Percentiles rank a stretch among this genome's conserved stretches.
Evolutionary conservation across 2,888 invertebrate genomes (phyloP).

Genomic region (Ochlodes sylvanus): DNA sequence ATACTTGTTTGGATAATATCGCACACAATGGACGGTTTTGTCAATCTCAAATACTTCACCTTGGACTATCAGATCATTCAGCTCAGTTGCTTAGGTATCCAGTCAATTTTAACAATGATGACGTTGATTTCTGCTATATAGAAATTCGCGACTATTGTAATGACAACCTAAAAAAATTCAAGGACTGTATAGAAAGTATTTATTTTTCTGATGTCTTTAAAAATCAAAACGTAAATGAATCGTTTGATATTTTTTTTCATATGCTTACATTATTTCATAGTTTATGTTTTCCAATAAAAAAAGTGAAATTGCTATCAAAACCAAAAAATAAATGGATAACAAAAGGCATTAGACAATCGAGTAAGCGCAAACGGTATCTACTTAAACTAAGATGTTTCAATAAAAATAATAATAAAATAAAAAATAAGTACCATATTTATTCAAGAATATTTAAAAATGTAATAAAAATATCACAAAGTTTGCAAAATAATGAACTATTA

Average conservation of each 20-base stretch:
- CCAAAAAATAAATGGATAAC: slow-evolving; percentile 15
- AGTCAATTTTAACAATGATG: background rate
- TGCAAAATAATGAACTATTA: slow-evolving; percentile 11
- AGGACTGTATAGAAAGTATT: slow-evolving; percentile 13
- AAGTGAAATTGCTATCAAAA: background rate
- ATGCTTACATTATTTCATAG: slow-evolving; percentile 10
- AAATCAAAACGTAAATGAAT: slow-evolving; percentile 9
- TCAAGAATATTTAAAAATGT: background rate
- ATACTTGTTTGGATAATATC: slow-evolving; percentile 27
- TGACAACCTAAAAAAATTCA: no score
- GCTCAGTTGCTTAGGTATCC: slow-evolving; percentile 5
- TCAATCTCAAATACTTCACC: slow-evolving; percentile 6
- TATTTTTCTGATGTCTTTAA: slow-evolving; percentile 23
- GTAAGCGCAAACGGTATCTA: slow-evolving; percentile 13
- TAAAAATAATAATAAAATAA: background rate
- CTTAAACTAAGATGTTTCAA: background rate
- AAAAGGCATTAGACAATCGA: slow-evolving; percentile 15
- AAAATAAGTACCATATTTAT: background rate
- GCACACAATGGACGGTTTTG: slow-evolving; percentile 18
- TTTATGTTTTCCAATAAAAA: slow-evolving; percentile 31
- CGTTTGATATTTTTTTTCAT: slow-evolving; percentile 18
- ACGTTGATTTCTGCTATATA: background rate
- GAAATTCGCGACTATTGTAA: slow-evolving; percentile 7
- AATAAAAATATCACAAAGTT: background rate
- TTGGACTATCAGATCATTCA: slow-evolving; percentile 21